A percentile compares a stretch with the other conserved stretches of the same genome.
phyloP scores from a whole-genome alignment of 2,888 invertebrate species.

The Cactoblastis cactorum region DNA sequence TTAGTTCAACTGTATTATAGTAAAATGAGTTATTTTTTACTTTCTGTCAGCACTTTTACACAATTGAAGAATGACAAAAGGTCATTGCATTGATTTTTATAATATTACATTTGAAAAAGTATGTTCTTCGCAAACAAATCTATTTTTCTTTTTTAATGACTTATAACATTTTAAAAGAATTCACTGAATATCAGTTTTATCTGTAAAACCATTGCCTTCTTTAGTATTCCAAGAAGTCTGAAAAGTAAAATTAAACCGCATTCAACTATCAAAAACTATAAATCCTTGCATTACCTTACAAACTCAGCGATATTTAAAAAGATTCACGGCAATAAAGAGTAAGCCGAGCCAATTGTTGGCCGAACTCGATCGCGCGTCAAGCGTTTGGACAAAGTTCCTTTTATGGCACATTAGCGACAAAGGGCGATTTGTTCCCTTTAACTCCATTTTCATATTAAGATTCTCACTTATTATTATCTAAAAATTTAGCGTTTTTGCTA shows the following conservation, averaged over 20 bases:
- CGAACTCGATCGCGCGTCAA: slow-evolving; percentile 41
- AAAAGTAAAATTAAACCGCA: neutral
- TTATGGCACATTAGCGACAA: slow-evolving; percentile 65
- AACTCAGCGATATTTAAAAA: slow-evolving; percentile 2
- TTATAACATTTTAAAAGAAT: no score
- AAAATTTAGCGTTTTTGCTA: no score
- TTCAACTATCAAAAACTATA: neutral
- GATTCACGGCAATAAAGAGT: slow-evolving; percentile 5
- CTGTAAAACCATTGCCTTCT: neutral
- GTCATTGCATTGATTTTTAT: no score
- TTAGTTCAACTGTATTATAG: no score
- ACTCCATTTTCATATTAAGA: neutral
- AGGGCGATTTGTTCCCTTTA: slow-evolving; percentile 23
- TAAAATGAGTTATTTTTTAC: no score
- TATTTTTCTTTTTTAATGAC: no score
- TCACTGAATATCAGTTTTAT: neutral
- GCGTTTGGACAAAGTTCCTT: slow-evolving; percentile 45
- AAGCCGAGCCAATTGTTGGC: slow-evolving; percentile 29
- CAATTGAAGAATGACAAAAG: no score
- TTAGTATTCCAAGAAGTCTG: neutral
- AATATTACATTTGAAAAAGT: no score
- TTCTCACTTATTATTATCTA: no score
- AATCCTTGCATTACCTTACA: neutral
- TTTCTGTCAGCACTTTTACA: no score
- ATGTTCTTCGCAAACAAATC: no score